phyloP scores from a whole-genome alignment of 2,797 vertebrate genomes.

The Pseudomugil gertrudae region DNA sequence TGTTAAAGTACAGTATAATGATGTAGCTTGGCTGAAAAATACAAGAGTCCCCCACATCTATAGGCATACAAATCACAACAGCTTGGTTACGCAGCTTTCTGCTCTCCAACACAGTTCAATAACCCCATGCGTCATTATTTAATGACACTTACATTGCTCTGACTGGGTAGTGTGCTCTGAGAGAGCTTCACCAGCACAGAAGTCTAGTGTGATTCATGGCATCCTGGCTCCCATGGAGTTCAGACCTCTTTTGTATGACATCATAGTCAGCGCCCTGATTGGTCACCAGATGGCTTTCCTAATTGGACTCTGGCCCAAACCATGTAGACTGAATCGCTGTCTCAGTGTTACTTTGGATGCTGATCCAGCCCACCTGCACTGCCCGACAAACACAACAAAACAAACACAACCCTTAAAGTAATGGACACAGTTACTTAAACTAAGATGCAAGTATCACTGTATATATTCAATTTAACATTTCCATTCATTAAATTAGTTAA shows the following conservation, averaged over 20 bases:
- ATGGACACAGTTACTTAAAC: slow-evolving; percentile 23
- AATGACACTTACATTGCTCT: slow-evolving; percentile 36
- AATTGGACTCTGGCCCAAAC: slow-evolving; percentile 79
- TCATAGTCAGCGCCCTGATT: slow-evolving; percentile 79
- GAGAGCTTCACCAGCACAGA: slow-evolving; percentile 42
- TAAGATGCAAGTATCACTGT: slow-evolving; percentile 31
- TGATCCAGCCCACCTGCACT: slow-evolving; percentile 74
- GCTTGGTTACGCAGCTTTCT: slow-evolving; percentile 46
- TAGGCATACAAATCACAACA: slow-evolving; percentile 42
- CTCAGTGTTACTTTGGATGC: slow-evolving; percentile 73
- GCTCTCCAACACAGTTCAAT: slow-evolving; percentile 32
- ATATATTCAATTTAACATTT: slow-evolving; percentile 62
- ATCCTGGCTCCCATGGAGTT: slow-evolving; percentile 60
- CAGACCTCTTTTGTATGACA: slow-evolving; percentile 71
- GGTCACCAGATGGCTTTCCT: slow-evolving; percentile 82
- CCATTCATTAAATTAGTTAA: slow-evolving; percentile 61
- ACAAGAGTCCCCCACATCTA: slow-evolving; percentile 24
- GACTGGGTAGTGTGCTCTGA: slow-evolving; percentile 29
- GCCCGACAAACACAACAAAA: slow-evolving; percentile 36
- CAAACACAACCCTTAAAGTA: slow-evolving; percentile 25
- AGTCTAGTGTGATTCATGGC: slow-evolving; percentile 73
- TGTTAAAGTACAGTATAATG: slow-evolving; percentile 13
- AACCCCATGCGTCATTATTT: slow-evolving; percentile 37
- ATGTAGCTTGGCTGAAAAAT: slow-evolving; percentile 21
- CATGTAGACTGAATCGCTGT: slow-evolving; percentile 76